Conservation (phyloP, 2,888 invertebrate species). For the Salticus scenicus region DNA sequence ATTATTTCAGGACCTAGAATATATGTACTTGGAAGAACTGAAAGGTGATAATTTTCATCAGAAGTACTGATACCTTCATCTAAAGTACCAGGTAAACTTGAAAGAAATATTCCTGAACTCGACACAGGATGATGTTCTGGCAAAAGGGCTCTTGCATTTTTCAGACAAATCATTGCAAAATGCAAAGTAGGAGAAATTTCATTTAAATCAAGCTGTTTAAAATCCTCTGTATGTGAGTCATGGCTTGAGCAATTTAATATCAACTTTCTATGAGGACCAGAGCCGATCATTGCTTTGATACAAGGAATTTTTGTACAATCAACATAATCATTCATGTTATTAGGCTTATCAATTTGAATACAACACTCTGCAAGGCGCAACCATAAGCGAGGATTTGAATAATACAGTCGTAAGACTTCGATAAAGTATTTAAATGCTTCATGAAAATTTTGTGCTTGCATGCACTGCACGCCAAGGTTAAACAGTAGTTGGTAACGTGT, state of each 20-base stretch:
- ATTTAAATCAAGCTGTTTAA: slow-evolving; percentile 81
- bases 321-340: slow-evolving; percentile 38
- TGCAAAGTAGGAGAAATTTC: slow-evolving; percentile 91
- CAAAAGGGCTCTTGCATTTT: slow-evolving; percentile 86
- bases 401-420: slow-evolving; percentile 88
- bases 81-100: slow-evolving; percentile 2
- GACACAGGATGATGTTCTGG: slow-evolving; percentile 77
- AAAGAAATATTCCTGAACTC: neutral
- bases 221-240: slow-evolving; percentile 22
- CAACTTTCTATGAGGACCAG: slow-evolving; percentile 81
- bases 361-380: slow-evolving; percentile 94
- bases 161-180: slow-evolving; percentile 90
- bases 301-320: slow-evolving; percentile 31
- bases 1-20: slow-evolving; percentile 75
- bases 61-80: slow-evolving; percentile 72
- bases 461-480: slow-evolving; percentile 88
- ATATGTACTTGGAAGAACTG: slow-evolving; percentile 76
- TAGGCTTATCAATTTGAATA: slow-evolving; percentile 81
- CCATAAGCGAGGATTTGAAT: slow-evolving; percentile 93
- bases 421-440: slow-evolving; percentile 94
- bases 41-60: slow-evolving; percentile 73
- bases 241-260: slow-evolving; percentile 77
- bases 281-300: slow-evolving; percentile 76
- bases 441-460: slow-evolving; percentile 86
- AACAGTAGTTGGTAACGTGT: slow-evolving; percentile 78